Conservation (phyloP, 2,888 invertebrate species). For the Flexamia atlantica region DNA sequence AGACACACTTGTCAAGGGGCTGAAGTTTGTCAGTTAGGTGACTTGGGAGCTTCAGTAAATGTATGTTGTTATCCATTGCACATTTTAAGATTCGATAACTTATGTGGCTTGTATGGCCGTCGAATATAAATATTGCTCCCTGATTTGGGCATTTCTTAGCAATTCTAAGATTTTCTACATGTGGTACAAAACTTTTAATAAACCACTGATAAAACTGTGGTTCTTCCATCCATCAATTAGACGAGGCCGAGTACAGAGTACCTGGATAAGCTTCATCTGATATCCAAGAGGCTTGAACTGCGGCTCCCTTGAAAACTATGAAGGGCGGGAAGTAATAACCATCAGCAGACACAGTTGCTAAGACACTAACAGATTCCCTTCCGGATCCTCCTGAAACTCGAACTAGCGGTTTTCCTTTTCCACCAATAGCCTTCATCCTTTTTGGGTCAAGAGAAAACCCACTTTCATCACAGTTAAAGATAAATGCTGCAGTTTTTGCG, state of each 20-base stretch:
- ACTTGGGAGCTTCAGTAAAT: too few relatives aligned
- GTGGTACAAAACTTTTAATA: constrained; percentile 14
- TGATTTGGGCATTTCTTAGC: too few relatives aligned
- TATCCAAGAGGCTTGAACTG: background rate
- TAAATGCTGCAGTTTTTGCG: background rate
- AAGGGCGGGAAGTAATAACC: too few relatives aligned
- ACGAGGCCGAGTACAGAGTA: background rate
- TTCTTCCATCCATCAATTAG: background rate
- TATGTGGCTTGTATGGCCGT: too few relatives aligned
- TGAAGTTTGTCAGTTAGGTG: too few relatives aligned
- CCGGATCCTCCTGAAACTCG: background rate
- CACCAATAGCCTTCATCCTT: constrained; percentile 30
- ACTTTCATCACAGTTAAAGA: constrained; percentile 11
- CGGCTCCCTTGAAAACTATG: too few relatives aligned
- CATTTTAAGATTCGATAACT: too few relatives aligned
- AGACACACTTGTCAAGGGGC: too few relatives aligned
- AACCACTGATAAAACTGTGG: constrained; percentile 1
- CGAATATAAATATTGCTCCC: too few relatives aligned
- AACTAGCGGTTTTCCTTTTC: background rate
- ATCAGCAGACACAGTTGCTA: background rate
- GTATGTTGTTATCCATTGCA: too few relatives aligned
- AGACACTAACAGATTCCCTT: too few relatives aligned
- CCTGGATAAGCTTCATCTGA: constrained; percentile 21
- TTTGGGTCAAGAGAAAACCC: background rate
- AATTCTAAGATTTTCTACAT: constrained; percentile 1